Conservation (phyloP, 2,797 vertebrate species). For the Sebastes iracundus region DNA sequence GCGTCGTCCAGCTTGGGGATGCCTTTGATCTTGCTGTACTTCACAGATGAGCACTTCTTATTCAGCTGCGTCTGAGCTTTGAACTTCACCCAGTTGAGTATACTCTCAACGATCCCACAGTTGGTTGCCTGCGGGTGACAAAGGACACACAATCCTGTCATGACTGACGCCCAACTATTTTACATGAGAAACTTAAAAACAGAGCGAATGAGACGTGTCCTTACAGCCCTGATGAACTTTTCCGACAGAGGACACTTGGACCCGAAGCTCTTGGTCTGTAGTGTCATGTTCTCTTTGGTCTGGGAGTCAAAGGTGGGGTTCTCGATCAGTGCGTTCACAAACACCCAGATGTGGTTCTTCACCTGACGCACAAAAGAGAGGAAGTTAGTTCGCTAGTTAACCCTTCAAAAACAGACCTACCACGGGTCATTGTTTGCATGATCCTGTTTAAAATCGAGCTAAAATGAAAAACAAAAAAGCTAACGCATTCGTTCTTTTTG, state of each 20-base stretch:
- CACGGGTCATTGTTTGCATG: rapidly evolving
- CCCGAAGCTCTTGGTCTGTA: constrained; percentile 95
- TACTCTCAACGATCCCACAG: constrained; percentile 96
- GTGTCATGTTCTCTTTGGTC: constrained; percentile 99
- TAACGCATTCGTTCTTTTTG: too few species aligned
- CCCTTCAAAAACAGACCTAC: too few species aligned
- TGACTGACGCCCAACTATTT: neutral
- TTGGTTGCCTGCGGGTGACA: constrained; percentile 82
- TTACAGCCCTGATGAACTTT: constrained; percentile 95
- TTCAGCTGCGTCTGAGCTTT: constrained; percentile 96
- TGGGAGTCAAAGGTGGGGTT: constrained; percentile 99
- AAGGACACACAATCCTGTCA: constrained; percentile 5
- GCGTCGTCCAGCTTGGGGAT: constrained; percentile 98
- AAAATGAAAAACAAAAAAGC: too few species aligned
- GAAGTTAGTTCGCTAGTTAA: neutral
- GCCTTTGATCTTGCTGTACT: constrained; percentile 96
- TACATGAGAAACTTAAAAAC: neutral
- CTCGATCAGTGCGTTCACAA: constrained; percentile 95
- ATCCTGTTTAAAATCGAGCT: too few species aligned
- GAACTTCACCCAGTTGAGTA: constrained; percentile 98
- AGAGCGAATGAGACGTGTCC: constrained; percentile 45
- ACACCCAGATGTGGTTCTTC: constrained; percentile 98
- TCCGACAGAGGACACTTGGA: constrained; percentile 93
- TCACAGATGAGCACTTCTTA: constrained; percentile 97
- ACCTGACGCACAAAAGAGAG: constrained; percentile 82